These are phyloP conservation scores for Capreolus pygargus DNA, from an alignment of 2,113 vertebrate species.

Conservation along the genomic window DNA sequence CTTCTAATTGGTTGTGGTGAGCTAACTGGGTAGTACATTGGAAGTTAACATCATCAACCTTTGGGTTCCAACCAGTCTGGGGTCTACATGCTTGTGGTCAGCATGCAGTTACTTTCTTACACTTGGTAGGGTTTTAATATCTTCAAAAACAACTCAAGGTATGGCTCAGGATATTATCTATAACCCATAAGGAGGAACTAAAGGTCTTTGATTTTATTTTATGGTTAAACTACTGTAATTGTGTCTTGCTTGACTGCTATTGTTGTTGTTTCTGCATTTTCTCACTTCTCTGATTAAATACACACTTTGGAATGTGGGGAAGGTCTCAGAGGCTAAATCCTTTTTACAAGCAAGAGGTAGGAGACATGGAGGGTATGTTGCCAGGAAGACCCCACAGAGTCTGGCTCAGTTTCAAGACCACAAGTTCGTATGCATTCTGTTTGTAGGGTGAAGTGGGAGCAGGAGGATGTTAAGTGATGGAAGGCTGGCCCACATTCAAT, in stretches of 20 bases:
- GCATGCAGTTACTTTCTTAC: neutral
- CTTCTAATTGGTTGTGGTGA: neutral
- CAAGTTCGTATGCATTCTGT: neutral
- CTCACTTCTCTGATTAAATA: neutral
- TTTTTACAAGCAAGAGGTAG: neutral
- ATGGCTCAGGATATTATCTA: neutral
- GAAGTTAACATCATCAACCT: neutral
- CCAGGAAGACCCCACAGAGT: neutral
- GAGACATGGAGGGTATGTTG: neutral
- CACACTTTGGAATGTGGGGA: neutral
- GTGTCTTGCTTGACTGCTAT: neutral
- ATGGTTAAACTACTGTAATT: neutral
- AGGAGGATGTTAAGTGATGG: neutral
- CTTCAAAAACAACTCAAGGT: neutral
- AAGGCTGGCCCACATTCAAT: neutral
- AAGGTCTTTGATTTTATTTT: neutral
- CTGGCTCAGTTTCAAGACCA: neutral
- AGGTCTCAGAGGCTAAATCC: neutral
- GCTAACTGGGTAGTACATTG: neutral
- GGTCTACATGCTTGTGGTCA: neutral
- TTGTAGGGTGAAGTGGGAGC: neutral
- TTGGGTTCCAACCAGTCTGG: neutral
- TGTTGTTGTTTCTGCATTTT: neutral
- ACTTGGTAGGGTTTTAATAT: neutral
- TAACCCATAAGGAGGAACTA: neutral